Evolutionary conservation across 2,797 vertebrate species (phyloP).

Genomic region (Catostomus latipinnis): DNA sequence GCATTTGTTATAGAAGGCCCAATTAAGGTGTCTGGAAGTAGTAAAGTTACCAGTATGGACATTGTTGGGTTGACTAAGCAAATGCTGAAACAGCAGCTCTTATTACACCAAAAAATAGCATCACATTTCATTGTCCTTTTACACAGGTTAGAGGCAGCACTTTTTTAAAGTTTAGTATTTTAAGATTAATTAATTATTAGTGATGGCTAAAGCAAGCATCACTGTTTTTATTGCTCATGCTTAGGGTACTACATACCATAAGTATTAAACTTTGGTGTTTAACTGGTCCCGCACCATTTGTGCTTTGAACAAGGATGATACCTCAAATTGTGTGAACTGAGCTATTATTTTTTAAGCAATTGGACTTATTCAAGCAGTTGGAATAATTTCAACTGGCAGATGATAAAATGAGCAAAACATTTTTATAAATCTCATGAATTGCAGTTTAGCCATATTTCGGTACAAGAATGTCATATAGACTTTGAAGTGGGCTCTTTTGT

Average conservation of each 20-base stretch:
- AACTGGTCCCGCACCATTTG: not conserved
- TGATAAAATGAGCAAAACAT: no score
- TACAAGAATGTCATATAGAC: no score
- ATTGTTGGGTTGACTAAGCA: conserved; percentile 45
- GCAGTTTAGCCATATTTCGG: no score
- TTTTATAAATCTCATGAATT: no score
- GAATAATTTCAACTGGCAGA: no score
- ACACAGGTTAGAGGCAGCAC: not conserved
- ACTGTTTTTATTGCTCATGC: no score
- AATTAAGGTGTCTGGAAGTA: conserved; percentile 30
- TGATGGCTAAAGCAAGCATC: not conserved
- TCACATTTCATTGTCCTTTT: conserved; percentile 27
- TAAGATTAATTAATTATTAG: conserved; percentile 22
- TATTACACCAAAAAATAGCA: conserved; percentile 27
- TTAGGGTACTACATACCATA: no score
- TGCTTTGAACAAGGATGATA: not conserved
- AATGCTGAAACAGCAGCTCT: conserved; percentile 46
- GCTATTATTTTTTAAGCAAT: no score
- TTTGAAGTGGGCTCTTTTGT: no score
- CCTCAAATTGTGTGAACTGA: no score
- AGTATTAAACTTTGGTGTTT: no score
- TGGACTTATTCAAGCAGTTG: no score
- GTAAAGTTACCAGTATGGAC: conserved; percentile 30
- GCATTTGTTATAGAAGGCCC: conserved; percentile 29
- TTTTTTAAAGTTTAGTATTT: conserved; percentile 32